A percentile compares a stretch with the other conserved stretches of the same genome.
phyloP scores from a whole-genome alignment of 2,888 invertebrate species.

The Epiblema foenella region DNA sequence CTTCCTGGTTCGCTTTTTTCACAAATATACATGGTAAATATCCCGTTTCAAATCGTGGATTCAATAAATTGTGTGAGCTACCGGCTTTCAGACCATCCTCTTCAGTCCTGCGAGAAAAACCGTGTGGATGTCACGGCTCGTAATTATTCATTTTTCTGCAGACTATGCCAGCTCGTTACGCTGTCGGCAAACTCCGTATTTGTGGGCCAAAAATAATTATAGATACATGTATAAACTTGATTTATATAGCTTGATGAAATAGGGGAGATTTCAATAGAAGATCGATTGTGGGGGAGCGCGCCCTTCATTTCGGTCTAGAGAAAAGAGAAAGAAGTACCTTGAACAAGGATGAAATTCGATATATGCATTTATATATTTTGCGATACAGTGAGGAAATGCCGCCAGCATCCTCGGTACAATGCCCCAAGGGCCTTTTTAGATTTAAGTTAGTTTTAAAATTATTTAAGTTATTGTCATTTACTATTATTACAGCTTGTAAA shows the following conservation, averaged over 20 bases:
- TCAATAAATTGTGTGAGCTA: slow-evolving; percentile 9
- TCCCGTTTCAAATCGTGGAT: too few species aligned
- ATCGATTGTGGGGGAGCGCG: slow-evolving; percentile 9
- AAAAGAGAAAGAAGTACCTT: background rate
- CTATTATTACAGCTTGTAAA: too few species aligned
- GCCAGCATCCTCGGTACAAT: too few species aligned
- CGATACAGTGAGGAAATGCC: too few species aligned
- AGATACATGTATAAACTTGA: slow-evolving; percentile 6
- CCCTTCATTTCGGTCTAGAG: background rate
- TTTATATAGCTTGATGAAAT: slow-evolving; percentile 7
- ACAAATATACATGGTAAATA: too few species aligned
- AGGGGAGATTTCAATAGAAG: slow-evolving; percentile 21
- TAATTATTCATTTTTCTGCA: slow-evolving; percentile 43
- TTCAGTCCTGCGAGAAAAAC: slow-evolving; percentile 4
- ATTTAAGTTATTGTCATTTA: too few species aligned
- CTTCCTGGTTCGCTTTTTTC: too few species aligned
- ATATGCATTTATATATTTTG: too few species aligned
- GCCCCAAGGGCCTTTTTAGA: too few species aligned
- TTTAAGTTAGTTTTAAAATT: too few species aligned
- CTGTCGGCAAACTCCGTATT: slow-evolving; percentile 34
- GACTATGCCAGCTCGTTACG: slow-evolving; percentile 31
- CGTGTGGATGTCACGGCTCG: slow-evolving; percentile 30
- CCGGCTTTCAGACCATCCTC: background rate
- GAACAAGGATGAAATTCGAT: background rate
- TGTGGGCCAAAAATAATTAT: slow-evolving; percentile 26